phyloP scores from a whole-genome alignment of 2,797 vertebrate genomes.

The Aulostomus chinensis region DNA sequence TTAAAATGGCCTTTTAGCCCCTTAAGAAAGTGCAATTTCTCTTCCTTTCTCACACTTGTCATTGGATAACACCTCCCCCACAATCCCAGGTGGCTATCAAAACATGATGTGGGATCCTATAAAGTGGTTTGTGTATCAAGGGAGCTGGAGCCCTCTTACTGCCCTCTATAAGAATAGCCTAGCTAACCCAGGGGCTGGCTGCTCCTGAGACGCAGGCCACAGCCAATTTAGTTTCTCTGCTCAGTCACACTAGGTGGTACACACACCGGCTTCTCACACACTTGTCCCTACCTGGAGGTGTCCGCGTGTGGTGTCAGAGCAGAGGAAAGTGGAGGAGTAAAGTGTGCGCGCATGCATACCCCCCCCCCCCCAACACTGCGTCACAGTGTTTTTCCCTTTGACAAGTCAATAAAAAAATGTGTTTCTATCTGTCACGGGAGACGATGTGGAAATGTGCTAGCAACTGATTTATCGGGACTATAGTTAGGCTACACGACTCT shows the following conservation, averaged over 20 bases:
- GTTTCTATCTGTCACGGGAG: constrained; percentile 46
- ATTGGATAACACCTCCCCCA: constrained; percentile 51
- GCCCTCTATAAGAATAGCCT: constrained; percentile 74
- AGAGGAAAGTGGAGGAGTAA: constrained; percentile 15
- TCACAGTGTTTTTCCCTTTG: constrained; percentile 54
- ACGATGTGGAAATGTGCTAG: too few species aligned
- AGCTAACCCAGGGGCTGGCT: constrained; percentile 49
- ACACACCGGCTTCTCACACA: constrained; percentile 37
- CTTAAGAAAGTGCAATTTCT: constrained; percentile 24
- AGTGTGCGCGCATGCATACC: constrained; percentile 12
- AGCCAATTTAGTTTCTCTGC: constrained; percentile 63
- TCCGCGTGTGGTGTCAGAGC: constrained; percentile 30
- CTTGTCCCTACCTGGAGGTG: constrained; percentile 16
- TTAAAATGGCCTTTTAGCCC: neutral
- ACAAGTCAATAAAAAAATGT: constrained; percentile 60
- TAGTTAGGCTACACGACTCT: too few species aligned
- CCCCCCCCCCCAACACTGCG: constrained; percentile 29
- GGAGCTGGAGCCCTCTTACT: constrained; percentile 62
- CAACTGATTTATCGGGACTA: too few species aligned
- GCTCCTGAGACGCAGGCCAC: constrained; percentile 61
- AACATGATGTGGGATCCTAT: constrained; percentile 57
- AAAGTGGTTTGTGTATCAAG: constrained; percentile 62
- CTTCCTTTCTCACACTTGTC: constrained; percentile 55
- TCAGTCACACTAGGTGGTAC: neutral
- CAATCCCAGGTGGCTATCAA: constrained; percentile 43